Evolutionary conservation across 2,888 invertebrate genomes (phyloP), one percentile per base, ranked within the genome.

Genomic region (Himalopsyche kuldschensis): DNA sequence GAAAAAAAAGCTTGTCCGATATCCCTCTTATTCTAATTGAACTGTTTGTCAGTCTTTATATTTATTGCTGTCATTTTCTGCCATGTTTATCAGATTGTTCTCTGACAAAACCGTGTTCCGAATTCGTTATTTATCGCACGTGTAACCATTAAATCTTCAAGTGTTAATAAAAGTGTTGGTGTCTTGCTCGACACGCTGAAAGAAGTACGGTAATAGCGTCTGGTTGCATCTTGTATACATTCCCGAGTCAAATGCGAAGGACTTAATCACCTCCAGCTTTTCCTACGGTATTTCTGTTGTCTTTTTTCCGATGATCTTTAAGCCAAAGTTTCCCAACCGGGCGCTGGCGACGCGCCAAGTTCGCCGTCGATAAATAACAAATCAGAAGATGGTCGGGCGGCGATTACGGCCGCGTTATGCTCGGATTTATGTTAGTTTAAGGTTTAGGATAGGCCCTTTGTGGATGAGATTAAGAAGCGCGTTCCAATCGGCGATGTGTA

Each of bases 331-430:
- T 55, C 20, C 20, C 30, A 30, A 31, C 75, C 31, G 31, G 47
- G 5, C 24, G 24, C 63, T 84, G 80, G 80, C 78, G 20, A n/a
- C 35, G 80, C n/a, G 55, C 78, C 80, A 80, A 46, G 32, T 80
- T 5, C 30, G 63, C 69, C 76, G 77, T 77, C 80, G 82, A 84
- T 84, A 84, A 84, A 84, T 82, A 84, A 84, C 82, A 75, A 46
- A 80, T 82, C 84, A 69, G 32, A 79, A 48, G 79, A 47, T 79
- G 80, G 79, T n/a, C 32, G 69, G 69, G 63, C n/a, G n/a, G 17
- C 55, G 55, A 55, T 55, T 55, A 55, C 20, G 55, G 24, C 20
- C 55, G 55, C 55, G 24, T 20, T 55, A 55, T 55, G 55, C 20
- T n/a, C 3, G 55, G 24, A 55, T 55, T 55, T 55, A 55, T 55